phyloP scores from a whole-genome alignment of 2,888 invertebrate species.

The Drosophila fulvimacula region DNA sequence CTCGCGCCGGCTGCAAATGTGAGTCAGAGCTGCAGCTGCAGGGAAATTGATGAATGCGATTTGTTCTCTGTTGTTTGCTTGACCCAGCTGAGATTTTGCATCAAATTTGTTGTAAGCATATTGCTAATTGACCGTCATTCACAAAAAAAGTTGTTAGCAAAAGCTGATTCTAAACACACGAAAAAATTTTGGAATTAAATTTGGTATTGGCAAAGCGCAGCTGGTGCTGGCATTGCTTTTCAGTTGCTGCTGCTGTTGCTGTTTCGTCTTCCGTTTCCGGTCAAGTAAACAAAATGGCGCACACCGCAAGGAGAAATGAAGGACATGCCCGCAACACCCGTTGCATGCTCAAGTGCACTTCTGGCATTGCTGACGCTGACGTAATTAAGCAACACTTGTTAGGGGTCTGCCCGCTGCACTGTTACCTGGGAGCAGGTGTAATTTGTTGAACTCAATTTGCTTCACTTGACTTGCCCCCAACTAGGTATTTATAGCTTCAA shows the following conservation, averaged over 20 bases:
- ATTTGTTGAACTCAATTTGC: conserved; percentile 77
- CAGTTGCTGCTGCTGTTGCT: conserved; percentile 21
- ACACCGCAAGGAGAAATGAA: conserved; percentile 60
- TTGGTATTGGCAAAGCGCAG: conserved; percentile 36
- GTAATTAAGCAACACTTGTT: conserved; percentile 78
- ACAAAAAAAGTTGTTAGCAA: conserved; percentile 43
- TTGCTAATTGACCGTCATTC: conserved; percentile 65
- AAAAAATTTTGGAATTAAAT: conserved; percentile 53
- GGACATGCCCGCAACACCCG: conserved; percentile 37
- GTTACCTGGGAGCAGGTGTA: conserved; percentile 58
- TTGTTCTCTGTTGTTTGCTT: conserved; percentile 23
- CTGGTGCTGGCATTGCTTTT: conserved; percentile 13
- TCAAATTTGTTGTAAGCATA: conserved; percentile 63
- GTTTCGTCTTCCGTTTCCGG: conserved; percentile 66
- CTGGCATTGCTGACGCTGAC: conserved; percentile 63
- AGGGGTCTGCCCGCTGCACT: conserved; percentile 20
- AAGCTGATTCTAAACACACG: conserved; percentile 11
- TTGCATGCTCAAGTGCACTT: conserved; percentile 74
- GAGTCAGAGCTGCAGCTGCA: conserved; percentile 25
- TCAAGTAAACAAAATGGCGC: conserved; percentile 59
- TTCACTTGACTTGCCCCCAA: conserved; percentile 49
- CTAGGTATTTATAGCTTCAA: conserved; percentile 53
- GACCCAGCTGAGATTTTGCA: conserved; percentile 43
- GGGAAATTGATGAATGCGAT: conserved; percentile 72
- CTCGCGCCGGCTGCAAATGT: conserved; percentile 30